Base-by-base conservation (phyloP, 1,140 invertebrate genomes). In the Drosophila kanapiae region DNA sequence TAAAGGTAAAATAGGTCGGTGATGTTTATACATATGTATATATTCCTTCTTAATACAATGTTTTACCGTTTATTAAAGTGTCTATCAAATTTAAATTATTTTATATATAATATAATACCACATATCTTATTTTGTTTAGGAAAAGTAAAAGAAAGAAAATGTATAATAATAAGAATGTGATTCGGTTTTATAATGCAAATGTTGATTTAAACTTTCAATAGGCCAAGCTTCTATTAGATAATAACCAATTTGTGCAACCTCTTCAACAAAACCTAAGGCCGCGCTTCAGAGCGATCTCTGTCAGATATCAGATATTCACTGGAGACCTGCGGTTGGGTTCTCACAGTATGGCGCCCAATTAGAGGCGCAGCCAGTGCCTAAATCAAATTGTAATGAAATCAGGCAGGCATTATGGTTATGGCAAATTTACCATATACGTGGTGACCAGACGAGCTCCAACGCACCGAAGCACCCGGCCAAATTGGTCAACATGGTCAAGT, bases 401-500 rank as follows among this genome's bases (percentile, higher is more conserved):
- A 78, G 70, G 68, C 70, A 58, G 70, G 82, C 81, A 72, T 90
- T 78, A 88, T 88, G 82, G 81, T 88, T 87, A 90, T 90, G 85
- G 85, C 81, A 88, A 90, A 88, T 90, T 88, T 88, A 79, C 85
- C 85, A 88, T 90, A 88, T 82, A 90, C 70, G 85, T 54, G 37
- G 33, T 38, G 58, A 57, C 53, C 57, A 56, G 63, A 49, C 70
- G 42, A 51, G 49, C 48, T 33, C 48, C 31, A 4, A 6, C 63
- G 57, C 42, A 43, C 47, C 37, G 31, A 58, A 49, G 45, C 65
- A 62, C 14, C 65, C 51, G 23, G 64, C 84, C 70, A 88, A 81
- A 90, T 88, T 90, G 85, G 85, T 84, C 69, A 84, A 88, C 85
- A 88, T 88, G 85, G 85, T 88, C 85, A 88, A 90, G 85, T 88